Evolutionary conservation across 2,888 invertebrate genomes (phyloP), one percentile per base, ranked within the genome.

Genomic region (Cancer borealis): DNA sequence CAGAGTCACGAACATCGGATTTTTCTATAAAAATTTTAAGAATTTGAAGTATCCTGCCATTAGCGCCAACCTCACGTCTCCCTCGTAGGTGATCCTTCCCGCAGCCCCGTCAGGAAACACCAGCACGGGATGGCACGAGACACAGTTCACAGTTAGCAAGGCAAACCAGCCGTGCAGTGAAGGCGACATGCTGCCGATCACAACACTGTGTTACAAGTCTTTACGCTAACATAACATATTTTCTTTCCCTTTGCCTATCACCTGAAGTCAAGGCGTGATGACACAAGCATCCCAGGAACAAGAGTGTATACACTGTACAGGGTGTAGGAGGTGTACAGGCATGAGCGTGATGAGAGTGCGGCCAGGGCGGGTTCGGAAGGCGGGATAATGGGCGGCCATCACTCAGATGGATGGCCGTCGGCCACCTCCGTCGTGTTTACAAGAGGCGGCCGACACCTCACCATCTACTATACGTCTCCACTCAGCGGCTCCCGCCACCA

Each of bases 361-460:
- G 39, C 39, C 84, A 12, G 84, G 84, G 84, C 84, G 84, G 84
- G 30, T 14, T 30, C 10, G 39, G 84, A 39, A 30, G 84, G 84
- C 84, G 84, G 84, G 39, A n/a, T 84, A 84, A 84, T 84, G 84
- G 84, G 14, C 14, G 84, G n/a, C 84, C 84, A 84, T 84, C 84
- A 84, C 84, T 84, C 84, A 39, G 39, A 84, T 39, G 5, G 84
- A 84, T 39, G 84, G 39, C 14, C 84, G 84, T 84, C 84, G 14
- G 84, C 84, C 84, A 39, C 84, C 84, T 84, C 30, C 39, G 39
- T 84, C 84, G 84, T 84, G 84, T 84, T 84, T 84, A 84, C 84
- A 84, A 84, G 84, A 39, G 39, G 84, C 84, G 39, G 84, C 84
- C 30, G 84, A 84, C 84, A 84, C 84, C 39, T 84, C 84, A 14